Conservation (phyloP, 2,888 invertebrate genomes). For the Gasteruption jaculator region DNA sequence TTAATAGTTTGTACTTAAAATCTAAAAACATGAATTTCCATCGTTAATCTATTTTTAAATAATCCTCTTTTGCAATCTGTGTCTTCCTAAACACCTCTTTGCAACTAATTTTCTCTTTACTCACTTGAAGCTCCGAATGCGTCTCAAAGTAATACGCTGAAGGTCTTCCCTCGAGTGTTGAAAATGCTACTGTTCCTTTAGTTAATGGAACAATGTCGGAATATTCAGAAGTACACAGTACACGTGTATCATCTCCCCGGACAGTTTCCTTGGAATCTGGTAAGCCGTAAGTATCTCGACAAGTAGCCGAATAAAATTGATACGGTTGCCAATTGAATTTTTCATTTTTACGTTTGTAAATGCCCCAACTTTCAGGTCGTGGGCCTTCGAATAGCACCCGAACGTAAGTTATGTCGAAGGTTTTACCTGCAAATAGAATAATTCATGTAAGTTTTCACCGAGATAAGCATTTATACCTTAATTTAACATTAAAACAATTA, state of each 20-base stretch:
- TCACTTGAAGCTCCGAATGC: slow-evolving; percentile 83
- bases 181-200: slow-evolving; percentile 92
- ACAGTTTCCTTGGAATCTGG: slow-evolving; percentile 70
- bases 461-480: too few species aligned
- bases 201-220: slow-evolving; percentile 95
- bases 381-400: slow-evolving; percentile 91
- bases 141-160: slow-evolving; percentile 89
- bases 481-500: too few species aligned
- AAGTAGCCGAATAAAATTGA: slow-evolving; percentile 90
- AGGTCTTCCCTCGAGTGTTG: slow-evolving; percentile 90
- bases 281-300: slow-evolving; percentile 84
- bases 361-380: slow-evolving; percentile 94
- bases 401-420: slow-evolving; percentile 96
- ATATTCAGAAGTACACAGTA: slow-evolving; percentile 97
- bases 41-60: too few species aligned
- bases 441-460: background rate
- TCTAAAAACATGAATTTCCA: background rate
- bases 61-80: too few species aligned
- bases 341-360: slow-evolving; percentile 80
- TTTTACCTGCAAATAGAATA: slow-evolving; percentile 68
- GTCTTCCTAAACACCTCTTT: too few species aligned
- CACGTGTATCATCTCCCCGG: slow-evolving; percentile 78
- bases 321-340: slow-evolving; percentile 83
- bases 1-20: background rate
- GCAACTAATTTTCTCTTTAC: slow-evolving; percentile 22